Base-by-base conservation (phyloP, 2,797 vertebrate species). In the Halcyon leucocephala region DNA sequence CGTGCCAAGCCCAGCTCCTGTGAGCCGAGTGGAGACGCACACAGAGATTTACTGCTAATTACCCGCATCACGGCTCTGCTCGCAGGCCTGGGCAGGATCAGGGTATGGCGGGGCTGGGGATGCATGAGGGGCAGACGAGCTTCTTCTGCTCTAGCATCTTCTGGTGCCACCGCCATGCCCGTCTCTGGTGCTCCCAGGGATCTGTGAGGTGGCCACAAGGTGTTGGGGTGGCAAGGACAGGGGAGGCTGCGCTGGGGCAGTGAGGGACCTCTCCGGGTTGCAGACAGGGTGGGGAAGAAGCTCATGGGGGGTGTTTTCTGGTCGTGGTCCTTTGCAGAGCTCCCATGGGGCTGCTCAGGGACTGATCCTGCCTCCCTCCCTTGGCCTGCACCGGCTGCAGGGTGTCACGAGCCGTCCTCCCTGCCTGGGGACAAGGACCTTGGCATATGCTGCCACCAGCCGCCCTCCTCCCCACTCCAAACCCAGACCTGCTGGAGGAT, bases 381-480 rank as follows among this genome's bases (percentile, higher is more conserved):
- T 13, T 2, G 0, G 28, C 18, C 48, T 5, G 35, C 51, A 17
- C 22, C 12, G 24, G 48, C 12, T 49, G 48, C 42, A 3, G 15
- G 26, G 55, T 54, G 55, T 46, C 83, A 61, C 2, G 2, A 35
- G 20, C 57, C 16, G 9, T 31, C 52, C 29, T 29, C 29, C 52
- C 61, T 5, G 4, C 21, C 12, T 1, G 4, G 37, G 29, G 39
- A 79, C 1, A 1, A 57, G 69, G 17, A 69, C 10, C 33, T 19
- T 0, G 6, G 18, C 62, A 60, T 31, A 33, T 3, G 3, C 78
- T 19, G 61, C 52, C 82, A 46, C 44, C 7, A 7, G 14, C 44
- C 1, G 0, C 39, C 48, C 51, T 44, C 42, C 37, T 70, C 61
- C 57, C 3, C 0, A 8, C 46, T 81, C 51, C 9, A 1, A 70